Base-by-base conservation (phyloP, 2,113 vertebrate genomes). In the Gavia stellata region DNA sequence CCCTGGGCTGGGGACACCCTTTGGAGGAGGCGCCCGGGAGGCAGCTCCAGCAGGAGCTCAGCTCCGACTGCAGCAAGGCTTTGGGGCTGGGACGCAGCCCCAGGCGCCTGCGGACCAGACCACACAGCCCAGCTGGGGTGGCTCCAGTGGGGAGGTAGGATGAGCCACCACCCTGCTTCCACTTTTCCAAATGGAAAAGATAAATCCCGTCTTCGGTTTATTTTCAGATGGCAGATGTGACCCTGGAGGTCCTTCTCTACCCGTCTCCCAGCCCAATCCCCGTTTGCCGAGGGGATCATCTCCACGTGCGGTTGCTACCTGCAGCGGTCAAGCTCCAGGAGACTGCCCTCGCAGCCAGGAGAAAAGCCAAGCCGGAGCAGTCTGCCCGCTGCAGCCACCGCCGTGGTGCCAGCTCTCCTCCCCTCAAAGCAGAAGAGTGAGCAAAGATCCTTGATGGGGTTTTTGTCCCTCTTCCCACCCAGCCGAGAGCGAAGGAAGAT, bases 31-130 rank as follows among this genome's bases (percentile, higher is more conserved):
- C 3, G 4, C 31, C 49, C 7, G 4, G 14, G 16, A 50, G 36
- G 34, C 36, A 50, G 25, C 34, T 68, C 34, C 38, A 42, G 49
- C 47, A 40, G 63, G 18, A 58, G 14, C 17, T 38, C 55, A 34
- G 56, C 38, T 70, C 61, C 2, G 3, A 12, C 24, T 1, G 0
- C 0, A 3, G 47, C 0, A 7, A 45, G 44, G 40, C 17, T 53
- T 31, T 58, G 55, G 34, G 67, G 49, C 28, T 49, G 47, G 26
- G 59, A 49, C 4, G 1, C 44, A 52, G 33, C 49, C 28, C 16
- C 0, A 4, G 14, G 42, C 9, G 9, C 42, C 24, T 5, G 1
- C 0, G 5, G 58, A 56, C 59, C 47, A 36, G 40, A 36, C 25
- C 49, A 31, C 5, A 3, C 12, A 56, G 42, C 65, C 18, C 59